These are phyloP conservation scores for Rapana venosa DNA, from an alignment of 2,888 invertebrate species.

Conservation along the genomic window DNA sequence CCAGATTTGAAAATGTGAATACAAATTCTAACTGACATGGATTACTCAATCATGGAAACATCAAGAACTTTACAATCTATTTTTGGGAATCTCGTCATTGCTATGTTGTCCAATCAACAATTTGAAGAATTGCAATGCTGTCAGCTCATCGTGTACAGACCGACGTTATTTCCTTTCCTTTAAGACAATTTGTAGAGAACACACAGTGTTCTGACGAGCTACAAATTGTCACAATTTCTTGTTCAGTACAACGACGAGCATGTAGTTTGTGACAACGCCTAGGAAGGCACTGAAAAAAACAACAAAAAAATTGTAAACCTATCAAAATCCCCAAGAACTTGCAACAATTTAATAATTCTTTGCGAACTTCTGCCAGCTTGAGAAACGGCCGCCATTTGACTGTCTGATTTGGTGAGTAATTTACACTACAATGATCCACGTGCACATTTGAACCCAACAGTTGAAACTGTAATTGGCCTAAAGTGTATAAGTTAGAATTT, in stretches of 20 bases:
- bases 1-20: neutral
- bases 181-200: neutral
- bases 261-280: neutral
- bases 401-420: neutral
- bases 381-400: slow-evolving; percentile 1
- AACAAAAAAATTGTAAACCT: neutral
- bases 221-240: neutral
- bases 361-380: neutral
- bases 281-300: neutral
- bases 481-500: too few relatives aligned
- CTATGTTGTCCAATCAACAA: neutral
- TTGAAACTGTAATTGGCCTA: too few relatives aligned
- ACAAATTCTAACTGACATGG: neutral
- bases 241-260: neutral
- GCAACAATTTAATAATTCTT: neutral
- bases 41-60: neutral
- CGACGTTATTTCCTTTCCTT: slow-evolving; percentile 2
- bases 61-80: neutral
- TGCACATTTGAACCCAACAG: neutral
- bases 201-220: neutral
- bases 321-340: neutral
- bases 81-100: neutral
- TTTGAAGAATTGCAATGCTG: neutral
- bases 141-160: neutral
- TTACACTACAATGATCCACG: neutral